Conservation (phyloP, 30 jellyfish, hydroid and myxozoan species). For the Aurelia coerulea region DNA sequence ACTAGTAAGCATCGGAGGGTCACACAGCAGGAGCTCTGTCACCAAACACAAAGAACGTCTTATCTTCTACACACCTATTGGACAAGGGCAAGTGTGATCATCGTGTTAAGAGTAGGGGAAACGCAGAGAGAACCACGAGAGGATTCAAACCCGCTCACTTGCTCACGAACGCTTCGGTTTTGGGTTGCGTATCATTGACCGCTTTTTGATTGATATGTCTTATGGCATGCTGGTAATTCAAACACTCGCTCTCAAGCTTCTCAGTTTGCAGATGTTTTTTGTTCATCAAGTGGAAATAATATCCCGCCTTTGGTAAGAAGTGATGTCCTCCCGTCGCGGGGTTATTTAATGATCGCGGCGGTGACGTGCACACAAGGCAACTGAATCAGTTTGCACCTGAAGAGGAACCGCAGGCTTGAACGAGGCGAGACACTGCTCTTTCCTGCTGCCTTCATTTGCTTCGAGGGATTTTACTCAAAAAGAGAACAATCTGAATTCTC, state of each 20-base stretch:
- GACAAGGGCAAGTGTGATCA: slow-evolving; percentile 18
- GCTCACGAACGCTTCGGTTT: no score
- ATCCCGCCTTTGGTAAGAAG: slow-evolving; percentile 55
- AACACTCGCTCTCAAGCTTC: slow-evolving; percentile 32
- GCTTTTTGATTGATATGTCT: slow-evolving; percentile 40
- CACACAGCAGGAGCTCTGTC: slow-evolving; percentile 76
- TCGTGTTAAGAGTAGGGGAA: slow-evolving; percentile 9
- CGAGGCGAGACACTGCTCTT: slow-evolving; percentile 42
- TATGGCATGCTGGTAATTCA: slow-evolving; percentile 36
- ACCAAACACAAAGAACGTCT: slow-evolving; percentile 51
- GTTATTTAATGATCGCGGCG: slow-evolving; percentile 66
- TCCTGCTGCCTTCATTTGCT: background rate
- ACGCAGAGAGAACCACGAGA: background rate
- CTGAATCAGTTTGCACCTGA: slow-evolving; percentile 62
- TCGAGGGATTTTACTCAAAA: background rate
- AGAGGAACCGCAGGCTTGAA: slow-evolving; percentile 64
- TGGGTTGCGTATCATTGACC: background rate
- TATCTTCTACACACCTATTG: slow-evolving; percentile 44
- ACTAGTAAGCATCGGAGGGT: slow-evolving; percentile 49
- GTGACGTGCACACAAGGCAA: slow-evolving; percentile 67
- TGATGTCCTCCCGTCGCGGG: slow-evolving; percentile 74
- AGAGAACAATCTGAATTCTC: background rate
- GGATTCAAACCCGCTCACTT: background rate
- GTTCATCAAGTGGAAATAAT: slow-evolving; percentile 51
- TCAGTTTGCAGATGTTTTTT: slow-evolving; percentile 62